phyloP scores from a whole-genome alignment of 2,113 vertebrate genomes.

The Zapornia atra region DNA sequence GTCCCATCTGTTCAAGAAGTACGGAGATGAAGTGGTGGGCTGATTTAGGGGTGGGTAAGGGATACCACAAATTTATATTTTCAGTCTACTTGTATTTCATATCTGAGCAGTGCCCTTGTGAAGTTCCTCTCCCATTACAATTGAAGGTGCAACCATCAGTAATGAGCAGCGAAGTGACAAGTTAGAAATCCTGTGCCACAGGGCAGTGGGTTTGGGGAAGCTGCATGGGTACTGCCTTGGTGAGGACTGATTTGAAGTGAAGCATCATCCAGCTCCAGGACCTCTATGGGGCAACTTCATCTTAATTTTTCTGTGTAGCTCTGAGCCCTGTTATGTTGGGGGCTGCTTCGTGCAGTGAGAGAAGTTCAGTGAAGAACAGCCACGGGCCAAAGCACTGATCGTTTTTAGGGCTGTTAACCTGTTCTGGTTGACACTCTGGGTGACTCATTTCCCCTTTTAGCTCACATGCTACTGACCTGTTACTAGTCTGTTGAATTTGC shows the following conservation, averaged over 20 bases:
- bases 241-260: background rate
- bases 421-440: background rate
- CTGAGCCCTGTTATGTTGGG: background rate
- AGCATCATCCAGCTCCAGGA: background rate
- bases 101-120: background rate
- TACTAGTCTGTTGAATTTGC: background rate
- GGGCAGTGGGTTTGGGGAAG: background rate
- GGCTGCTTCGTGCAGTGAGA: background rate
- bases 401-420: background rate
- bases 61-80: background rate
- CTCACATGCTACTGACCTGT: background rate
- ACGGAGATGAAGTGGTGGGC: background rate
- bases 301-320: background rate
- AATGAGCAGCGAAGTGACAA: background rate
- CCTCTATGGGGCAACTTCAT: background rate
- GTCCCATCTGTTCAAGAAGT: constrained; percentile 46
- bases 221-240: accelerated
- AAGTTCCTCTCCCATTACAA: background rate
- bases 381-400: background rate
- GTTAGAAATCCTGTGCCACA: background rate
- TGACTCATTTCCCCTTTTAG: background rate
- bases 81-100: background rate
- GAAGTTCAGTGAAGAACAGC: background rate
- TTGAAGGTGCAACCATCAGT: background rate
- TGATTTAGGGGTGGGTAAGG: background rate